Percentiles rank a stretch among this genome's conserved stretches.
These are phyloP conservation scores for Typhlichthys subterraneus DNA, from an alignment of 2,797 vertebrate genomes.

Conservation along the genomic window DNA sequence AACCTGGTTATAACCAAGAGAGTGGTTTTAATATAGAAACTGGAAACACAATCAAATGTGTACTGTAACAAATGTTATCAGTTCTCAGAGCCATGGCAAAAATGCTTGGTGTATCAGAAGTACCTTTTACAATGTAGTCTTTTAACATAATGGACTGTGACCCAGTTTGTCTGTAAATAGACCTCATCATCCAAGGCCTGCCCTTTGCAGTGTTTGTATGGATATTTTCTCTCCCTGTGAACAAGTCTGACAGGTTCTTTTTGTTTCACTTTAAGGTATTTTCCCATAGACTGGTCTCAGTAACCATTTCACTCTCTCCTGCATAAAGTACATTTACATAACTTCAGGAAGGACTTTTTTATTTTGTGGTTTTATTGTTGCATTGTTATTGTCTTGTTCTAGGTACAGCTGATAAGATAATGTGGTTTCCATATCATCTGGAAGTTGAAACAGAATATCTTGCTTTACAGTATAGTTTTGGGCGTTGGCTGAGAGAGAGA, in stretches of 20 bases:
- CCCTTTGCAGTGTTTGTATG: conserved; percentile 16
- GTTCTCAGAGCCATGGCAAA: background rate
- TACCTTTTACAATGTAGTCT: conserved; percentile 3
- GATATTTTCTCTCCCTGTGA: conserved; percentile 28
- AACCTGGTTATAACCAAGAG: too few relatives aligned
- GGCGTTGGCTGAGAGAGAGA: conserved; percentile 69
- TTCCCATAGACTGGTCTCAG: conserved; percentile 8
- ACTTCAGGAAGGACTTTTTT: conserved; percentile 1
- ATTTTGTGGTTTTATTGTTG: background rate
- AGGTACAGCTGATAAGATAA: too few relatives aligned
- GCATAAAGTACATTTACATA: conserved; percentile 1
- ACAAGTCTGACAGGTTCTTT: conserved; percentile 55
- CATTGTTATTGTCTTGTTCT: background rate
- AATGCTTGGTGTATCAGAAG: conserved; percentile 7
- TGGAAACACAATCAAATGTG: too few relatives aligned
- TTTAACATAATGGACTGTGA: conserved; percentile 20
- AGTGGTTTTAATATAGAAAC: too few relatives aligned
- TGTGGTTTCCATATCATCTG: background rate
- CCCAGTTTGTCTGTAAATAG: conserved; percentile 12
- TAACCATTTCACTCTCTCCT: conserved; percentile 11
- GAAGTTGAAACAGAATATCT: conserved; percentile 1
- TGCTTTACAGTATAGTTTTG: conserved; percentile 53
- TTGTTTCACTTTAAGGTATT: conserved; percentile 22
- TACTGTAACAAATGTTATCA: too few relatives aligned
- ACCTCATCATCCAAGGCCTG: conserved; percentile 4